phyloP scores from a whole-genome alignment of 92 coral and sea anemone genomes.

The Meandrina meandrites region DNA sequence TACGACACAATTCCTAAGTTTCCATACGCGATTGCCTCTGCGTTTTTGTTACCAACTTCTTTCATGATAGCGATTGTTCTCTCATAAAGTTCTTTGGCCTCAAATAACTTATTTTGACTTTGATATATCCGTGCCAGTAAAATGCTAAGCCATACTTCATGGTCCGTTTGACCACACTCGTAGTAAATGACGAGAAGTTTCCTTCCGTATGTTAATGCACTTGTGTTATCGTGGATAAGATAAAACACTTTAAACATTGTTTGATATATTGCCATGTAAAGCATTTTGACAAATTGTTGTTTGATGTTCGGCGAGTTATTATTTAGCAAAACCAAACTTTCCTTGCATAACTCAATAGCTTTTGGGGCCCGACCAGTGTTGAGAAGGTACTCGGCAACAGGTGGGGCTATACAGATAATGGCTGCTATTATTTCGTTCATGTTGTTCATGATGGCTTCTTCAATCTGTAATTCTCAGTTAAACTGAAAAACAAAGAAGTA shows the following conservation, averaged over 20 bases:
- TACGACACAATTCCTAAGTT: background rate
- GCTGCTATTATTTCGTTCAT: background rate
- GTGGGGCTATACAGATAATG: too few species aligned
- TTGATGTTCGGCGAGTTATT: background rate
- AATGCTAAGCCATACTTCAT: background rate
- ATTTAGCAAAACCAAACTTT: background rate
- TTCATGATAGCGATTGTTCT: background rate
- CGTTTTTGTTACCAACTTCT: background rate
- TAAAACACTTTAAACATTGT: background rate
- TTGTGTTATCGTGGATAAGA: background rate
- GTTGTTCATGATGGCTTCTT: background rate
- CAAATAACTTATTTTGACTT: background rate
- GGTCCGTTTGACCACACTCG: background rate
- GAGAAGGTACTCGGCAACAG: background rate
- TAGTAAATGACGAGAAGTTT: background rate
- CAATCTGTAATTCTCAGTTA: too few species aligned
- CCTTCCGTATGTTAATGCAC: background rate
- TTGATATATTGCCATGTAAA: too few species aligned
- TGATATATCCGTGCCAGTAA: background rate
- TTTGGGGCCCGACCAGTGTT: background rate
- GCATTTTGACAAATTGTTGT: too few species aligned
- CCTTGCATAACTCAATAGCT: background rate
- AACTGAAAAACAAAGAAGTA: too few species aligned
- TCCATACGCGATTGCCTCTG: background rate
- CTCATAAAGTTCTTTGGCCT: background rate